Evolutionary conservation across 2,113 vertebrate species (phyloP).

Genomic region (Oncorhynchus keta): DNA sequence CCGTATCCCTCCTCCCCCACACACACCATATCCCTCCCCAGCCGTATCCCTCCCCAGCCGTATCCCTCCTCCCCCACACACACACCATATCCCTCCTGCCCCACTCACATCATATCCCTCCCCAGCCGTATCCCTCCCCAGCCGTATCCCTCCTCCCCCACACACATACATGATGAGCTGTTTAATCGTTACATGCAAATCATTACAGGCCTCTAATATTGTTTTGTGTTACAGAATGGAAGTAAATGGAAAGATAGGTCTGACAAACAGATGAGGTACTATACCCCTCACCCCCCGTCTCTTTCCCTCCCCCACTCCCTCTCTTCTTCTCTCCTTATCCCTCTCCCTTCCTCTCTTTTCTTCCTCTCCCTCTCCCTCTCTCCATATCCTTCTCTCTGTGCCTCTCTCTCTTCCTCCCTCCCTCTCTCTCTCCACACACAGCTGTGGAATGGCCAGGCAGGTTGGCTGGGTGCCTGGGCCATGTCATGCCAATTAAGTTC

Average conservation of each 20-base stretch:
- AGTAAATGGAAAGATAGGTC: background rate
- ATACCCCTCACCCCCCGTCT: background rate
- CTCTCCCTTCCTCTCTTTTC: background rate
- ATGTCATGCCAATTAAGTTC: constrained; percentile 68
- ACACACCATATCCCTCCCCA: too few relatives aligned
- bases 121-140: too few relatives aligned
- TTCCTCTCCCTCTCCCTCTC: background rate
- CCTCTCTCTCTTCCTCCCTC: constrained; percentile 5
- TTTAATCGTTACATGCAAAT: background rate
- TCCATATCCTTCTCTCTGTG: background rate
- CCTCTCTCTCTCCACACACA: background rate
- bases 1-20: too few relatives aligned
- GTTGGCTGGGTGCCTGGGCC: constrained; percentile 53
- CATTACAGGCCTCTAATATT: background rate
- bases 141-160: too few relatives aligned
- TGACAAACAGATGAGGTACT: background rate
- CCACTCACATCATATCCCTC: too few relatives aligned
- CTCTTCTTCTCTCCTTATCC: background rate
- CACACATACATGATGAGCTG: too few relatives aligned
- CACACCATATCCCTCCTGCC: too few relatives aligned
- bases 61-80: too few relatives aligned
- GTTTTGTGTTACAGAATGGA: too few relatives aligned
- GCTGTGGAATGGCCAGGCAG: constrained; percentile 38
- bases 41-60: too few relatives aligned
- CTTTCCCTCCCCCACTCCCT: background rate